Evolutionary conservation across 2,113 vertebrate species (phyloP), one percentile per base, ranked within the genome.

Genomic region (Aegithalos caudatus): DNA sequence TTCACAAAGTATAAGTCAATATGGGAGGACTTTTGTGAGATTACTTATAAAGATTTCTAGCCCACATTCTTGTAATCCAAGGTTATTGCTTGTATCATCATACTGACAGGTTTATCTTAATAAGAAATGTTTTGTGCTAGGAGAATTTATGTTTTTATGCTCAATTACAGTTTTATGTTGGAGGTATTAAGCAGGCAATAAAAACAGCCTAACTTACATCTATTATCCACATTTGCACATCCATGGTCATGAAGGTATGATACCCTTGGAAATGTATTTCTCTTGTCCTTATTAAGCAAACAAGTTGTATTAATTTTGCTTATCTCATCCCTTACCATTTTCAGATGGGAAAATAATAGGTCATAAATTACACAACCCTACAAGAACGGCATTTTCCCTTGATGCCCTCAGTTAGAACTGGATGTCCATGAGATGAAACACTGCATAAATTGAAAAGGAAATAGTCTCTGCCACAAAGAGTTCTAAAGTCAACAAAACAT

Each of bases 141-240:
- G 50, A 88, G 88, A 94, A 96, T 89, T 93, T 95, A 95, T 85
- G 77, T n/a, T 93, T 95, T 69, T 82, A 93, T 85, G 94, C 94
- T 92, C 94, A 98, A 95, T 97, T 94, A 97, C 73, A 89, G 85
- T 96, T 98, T 97, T 94, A 96, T 90, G 83, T 88, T 96, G 47
- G 57, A 86, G 48, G 83, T 62, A 81, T 90, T 94, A 95, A 86
- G 87, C 35, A 92, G 65, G 66, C 73, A 95, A 87, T 97, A 95
- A 97, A 96, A 87, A 86, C 42, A 89, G 60, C 31, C 40, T 81
- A 62, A 66, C 78, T 66, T 79, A 90, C 54, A 70, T 77, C 48
- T 89, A 88, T 81, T 95, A 79, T 48, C 83, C 86, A 92, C 88
- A 11, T 96, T 90, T 90, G 88, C 76, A 92, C 81, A 92, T 81